phyloP scores from a whole-genome alignment of 1,140 invertebrate species.

The Conus ventricosus region DNA sequence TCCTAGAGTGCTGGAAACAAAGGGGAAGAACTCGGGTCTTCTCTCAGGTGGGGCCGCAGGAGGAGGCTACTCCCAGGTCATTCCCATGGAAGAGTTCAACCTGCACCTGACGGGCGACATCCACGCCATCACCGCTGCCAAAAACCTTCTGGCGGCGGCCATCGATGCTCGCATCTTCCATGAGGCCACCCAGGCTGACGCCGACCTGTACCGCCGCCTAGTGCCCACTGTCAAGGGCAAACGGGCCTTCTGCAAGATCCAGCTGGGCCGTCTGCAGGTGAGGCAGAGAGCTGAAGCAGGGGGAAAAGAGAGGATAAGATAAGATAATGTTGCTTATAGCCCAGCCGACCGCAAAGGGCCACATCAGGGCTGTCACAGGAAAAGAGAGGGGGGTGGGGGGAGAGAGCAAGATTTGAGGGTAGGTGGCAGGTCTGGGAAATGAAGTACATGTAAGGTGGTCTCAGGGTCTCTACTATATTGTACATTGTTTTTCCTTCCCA shows the following conservation, averaged over 20 bases:
- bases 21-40: no score
- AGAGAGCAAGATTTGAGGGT: no score
- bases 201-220: constrained; percentile 89
- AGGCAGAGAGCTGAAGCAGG: neutral
- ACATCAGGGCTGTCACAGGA: no score
- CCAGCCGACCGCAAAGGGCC: no score
- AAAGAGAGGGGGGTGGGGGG: no score
- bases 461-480: no score
- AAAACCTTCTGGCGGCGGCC: constrained; percentile 94
- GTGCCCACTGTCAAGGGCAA: constrained; percentile 87
- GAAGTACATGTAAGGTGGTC: no score
- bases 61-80: constrained; percentile 95
- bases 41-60: constrained; percentile 90
- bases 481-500: no score
- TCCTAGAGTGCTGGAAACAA: no score
- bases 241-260: constrained; percentile 87
- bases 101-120: constrained; percentile 99
- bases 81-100: constrained; percentile 99
- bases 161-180: constrained; percentile 96
- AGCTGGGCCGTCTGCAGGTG: constrained; percentile 83
- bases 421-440: no score
- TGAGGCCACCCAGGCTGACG: constrained; percentile 91
- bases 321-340: no score
- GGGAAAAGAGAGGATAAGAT: neutral
- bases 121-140: constrained; percentile 97